Conservation (phyloP, 2,113 vertebrate species). For the Tyrannus savana region DNA sequence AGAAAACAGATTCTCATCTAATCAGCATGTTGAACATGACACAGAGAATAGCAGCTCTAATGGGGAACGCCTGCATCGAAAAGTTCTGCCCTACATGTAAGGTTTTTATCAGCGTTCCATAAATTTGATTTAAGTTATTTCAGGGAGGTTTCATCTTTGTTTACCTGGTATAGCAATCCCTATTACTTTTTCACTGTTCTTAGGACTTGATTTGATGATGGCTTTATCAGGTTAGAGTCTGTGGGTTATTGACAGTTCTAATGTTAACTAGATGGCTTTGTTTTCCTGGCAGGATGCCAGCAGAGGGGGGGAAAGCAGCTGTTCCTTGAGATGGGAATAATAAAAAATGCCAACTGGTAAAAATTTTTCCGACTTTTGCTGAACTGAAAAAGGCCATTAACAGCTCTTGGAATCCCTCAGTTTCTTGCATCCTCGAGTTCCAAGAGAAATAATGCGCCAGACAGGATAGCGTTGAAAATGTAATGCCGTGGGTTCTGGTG, state of each 20-base stretch:
- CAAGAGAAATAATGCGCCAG: not conserved
- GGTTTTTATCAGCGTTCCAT: not conserved
- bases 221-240: conserved; percentile 50
- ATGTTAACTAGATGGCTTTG: conserved; percentile 24
- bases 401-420: conserved; percentile 21
- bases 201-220: conserved; percentile 58
- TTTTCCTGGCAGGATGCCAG: conserved; percentile 30
- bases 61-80: not conserved
- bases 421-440: not conserved
- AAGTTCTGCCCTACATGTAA: not conserved
- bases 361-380: conserved; percentile 7
- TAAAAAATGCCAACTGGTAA: conserved; percentile 16
- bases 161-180: conserved; percentile 21
- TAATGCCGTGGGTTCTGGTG: not conserved
- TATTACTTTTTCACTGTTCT: conserved; percentile 38
- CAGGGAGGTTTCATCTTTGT: not conserved
- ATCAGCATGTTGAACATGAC: not conserved
- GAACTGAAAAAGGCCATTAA: conserved; percentile 3
- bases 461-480: not conserved
- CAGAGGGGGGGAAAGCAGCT: conserved; percentile 32
- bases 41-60: conserved; percentile 10
- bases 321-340: conserved; percentile 31
- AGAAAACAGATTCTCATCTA: not conserved
- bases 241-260: conserved; percentile 55
- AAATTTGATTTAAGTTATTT: conserved; percentile 33